Conservation (phyloP, 2,888 invertebrate species). For the Diadegma fenestrale region DNA sequence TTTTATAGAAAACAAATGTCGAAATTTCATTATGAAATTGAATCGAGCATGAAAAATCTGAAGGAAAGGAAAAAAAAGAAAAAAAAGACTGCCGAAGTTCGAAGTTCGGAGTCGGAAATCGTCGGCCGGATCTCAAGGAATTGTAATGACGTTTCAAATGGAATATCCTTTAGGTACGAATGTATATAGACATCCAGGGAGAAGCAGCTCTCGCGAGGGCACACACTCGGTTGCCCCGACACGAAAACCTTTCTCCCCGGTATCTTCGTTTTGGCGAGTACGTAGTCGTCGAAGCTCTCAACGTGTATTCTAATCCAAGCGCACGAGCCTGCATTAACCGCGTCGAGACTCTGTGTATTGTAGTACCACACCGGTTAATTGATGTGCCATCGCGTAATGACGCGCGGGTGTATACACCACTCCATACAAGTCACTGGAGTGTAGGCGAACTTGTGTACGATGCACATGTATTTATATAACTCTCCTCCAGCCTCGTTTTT, state of each 20-base stretch:
- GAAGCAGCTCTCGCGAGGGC: constrained; percentile 61
- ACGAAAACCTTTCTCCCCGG: constrained; percentile 76
- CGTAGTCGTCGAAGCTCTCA: constrained; percentile 52
- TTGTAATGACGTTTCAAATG: background rate
- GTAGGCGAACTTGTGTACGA: background rate
- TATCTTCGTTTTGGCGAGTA: constrained; percentile 49
- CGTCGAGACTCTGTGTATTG: background rate
- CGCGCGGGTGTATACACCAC: constrained; percentile 60
- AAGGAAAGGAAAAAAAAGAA: background rate
- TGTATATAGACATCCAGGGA: constrained; percentile 43
- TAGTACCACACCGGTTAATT: constrained; percentile 70
- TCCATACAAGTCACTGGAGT: constrained; percentile 1
- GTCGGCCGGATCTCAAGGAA: background rate
- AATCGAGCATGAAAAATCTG: background rate
- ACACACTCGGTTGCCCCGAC: constrained; percentile 73
- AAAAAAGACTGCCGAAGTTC: background rate
- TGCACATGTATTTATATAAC: constrained; percentile 6
- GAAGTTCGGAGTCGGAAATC: background rate
- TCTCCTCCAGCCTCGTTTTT: background rate
- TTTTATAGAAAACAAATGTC: background rate
- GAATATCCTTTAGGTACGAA: constrained; percentile 1
- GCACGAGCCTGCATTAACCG: constrained; percentile 6
- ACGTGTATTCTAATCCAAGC: constrained; percentile 34
- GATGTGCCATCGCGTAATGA: constrained; percentile 75
- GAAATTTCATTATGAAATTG: background rate